phyloP scores from a whole-genome alignment of 2,113 vertebrate genomes.

The Cisticola juncidis region DNA sequence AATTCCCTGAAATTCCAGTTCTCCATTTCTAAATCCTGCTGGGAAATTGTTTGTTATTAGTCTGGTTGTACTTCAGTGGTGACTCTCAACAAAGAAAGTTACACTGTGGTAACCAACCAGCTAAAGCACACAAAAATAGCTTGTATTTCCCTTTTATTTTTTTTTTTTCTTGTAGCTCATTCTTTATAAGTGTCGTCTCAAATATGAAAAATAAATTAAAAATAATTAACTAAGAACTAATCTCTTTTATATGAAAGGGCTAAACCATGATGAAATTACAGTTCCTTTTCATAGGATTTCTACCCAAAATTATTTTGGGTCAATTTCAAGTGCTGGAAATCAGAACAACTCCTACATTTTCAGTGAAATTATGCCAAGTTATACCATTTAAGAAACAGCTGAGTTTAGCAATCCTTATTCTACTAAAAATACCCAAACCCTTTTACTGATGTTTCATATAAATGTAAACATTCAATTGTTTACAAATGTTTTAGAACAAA shows the following conservation, averaged over 20 bases:
- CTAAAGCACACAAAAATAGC: background rate
- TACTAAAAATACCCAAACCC: background rate
- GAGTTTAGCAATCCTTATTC: background rate
- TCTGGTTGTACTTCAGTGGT: background rate
- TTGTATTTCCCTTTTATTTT: background rate
- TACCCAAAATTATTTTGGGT: background rate
- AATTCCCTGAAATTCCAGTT: background rate
- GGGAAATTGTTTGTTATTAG: background rate
- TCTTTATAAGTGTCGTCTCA: background rate
- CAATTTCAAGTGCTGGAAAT: background rate
- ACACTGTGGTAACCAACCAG: background rate
- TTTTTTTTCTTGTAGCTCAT: background rate
- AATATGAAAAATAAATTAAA: background rate
- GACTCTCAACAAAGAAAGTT: background rate
- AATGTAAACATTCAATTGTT: background rate
- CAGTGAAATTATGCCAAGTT: background rate
- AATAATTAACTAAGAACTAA: background rate
- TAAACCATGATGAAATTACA: background rate
- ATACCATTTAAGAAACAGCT: background rate
- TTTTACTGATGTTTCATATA: background rate
- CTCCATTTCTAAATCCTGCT: background rate
- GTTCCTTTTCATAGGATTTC: background rate
- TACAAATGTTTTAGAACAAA: background rate
- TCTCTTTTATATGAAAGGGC: background rate
- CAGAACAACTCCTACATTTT: background rate